Evolutionary conservation across 1,140 invertebrate species (phyloP).

Genomic region (Pachyrhynchus sulphureomaculatus): DNA sequence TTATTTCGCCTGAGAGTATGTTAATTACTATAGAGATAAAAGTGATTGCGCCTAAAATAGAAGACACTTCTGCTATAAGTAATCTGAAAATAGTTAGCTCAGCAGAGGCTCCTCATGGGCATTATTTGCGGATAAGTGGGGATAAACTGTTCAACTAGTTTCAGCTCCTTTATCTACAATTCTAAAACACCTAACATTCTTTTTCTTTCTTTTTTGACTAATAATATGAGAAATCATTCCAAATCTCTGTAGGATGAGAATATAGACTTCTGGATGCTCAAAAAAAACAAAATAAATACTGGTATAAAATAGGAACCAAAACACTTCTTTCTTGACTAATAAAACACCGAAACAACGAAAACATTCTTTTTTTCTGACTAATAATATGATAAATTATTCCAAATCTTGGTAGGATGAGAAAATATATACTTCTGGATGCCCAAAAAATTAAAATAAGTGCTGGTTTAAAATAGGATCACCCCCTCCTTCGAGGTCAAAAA

Average conservation of each 20-base stretch:
- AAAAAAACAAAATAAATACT: neutral
- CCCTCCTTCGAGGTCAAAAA: slow-evolving; percentile 68
- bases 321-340: slow-evolving; percentile 59
- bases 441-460: too few species aligned
- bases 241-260: neutral
- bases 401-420: neutral
- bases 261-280: neutral
- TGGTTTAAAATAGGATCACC: neutral
- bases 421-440: slow-evolving; percentile 1
- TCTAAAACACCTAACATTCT: slow-evolving; percentile 59
- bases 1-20: slow-evolving; percentile 56
- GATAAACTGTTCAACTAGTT: slow-evolving; percentile 69
- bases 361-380: slow-evolving; percentile 51
- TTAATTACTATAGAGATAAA: slow-evolving; percentile 60
- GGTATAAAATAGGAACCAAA: too few species aligned
- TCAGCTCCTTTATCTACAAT: slow-evolving; percentile 63
- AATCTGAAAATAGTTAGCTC: too few species aligned
- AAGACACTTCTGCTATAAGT: slow-evolving; percentile 64
- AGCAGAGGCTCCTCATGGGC: slow-evolving; percentile 61
- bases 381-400: slow-evolving; percentile 3
- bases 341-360: slow-evolving; percentile 61
- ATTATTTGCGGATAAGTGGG: slow-evolving; percentile 60
- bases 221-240: slow-evolving; percentile 7
- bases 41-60: slow-evolving; percentile 67
- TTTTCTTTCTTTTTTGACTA: slow-evolving; percentile 43